Conservation (phyloP, 2,888 invertebrate species). For the Mycalesis mineus region DNA sequence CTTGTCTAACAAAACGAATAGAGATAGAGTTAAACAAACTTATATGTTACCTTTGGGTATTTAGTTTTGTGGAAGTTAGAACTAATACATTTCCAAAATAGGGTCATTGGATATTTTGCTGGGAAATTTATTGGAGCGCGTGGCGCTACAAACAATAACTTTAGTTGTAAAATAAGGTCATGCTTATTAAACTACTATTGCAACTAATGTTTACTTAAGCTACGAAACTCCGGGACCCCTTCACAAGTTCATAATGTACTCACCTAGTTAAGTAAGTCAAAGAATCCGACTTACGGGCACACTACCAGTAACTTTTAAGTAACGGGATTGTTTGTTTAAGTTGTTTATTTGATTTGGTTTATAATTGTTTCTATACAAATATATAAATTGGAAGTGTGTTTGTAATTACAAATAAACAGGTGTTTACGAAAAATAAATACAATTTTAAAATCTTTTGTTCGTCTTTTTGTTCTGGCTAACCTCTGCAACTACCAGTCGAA, state of each 20-base stretch:
- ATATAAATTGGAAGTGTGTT: no score
- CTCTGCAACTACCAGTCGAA: no score
- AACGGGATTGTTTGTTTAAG: background rate
- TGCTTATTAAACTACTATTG: background rate
- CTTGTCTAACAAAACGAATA: conserved; percentile 26
- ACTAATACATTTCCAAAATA: background rate
- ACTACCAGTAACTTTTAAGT: background rate
- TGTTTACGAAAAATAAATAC: no score
- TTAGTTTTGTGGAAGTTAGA: conserved; percentile 6
- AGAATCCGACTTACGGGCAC: background rate
- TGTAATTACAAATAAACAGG: no score
- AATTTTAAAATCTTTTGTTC: no score
- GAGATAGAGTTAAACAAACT: conserved; percentile 18
- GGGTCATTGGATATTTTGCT: background rate
- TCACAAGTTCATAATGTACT: background rate
- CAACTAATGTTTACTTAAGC: background rate
- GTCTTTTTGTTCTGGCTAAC: no score
- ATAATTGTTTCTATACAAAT: no score
- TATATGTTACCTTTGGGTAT: conserved; percentile 20
- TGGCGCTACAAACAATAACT: conserved; percentile 4
- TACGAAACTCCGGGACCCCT: background rate
- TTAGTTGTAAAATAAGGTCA: background rate
- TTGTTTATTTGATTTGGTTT: background rate
- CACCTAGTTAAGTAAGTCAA: background rate
- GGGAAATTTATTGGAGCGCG: background rate